Evolutionary conservation across 2,113 vertebrate species (phyloP), one percentile per base, ranked within the genome.

Genomic region (Isurus oxyrinchus): DNA sequence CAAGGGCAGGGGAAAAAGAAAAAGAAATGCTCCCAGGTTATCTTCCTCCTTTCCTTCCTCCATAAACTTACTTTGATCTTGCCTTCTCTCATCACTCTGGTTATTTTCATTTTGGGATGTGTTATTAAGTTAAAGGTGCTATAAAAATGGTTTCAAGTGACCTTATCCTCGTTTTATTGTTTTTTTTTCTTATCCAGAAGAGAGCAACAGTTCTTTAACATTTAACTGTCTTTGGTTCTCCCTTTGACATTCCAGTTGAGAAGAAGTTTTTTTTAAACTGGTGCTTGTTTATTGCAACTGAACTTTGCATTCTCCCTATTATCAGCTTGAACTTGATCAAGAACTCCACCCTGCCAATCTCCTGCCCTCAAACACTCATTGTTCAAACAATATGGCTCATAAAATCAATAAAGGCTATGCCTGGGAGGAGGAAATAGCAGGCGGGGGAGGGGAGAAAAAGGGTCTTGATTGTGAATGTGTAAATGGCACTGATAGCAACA

Each of bases 391-490:
- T 35, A 23, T 40, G 57, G 35, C 16, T 93, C 59, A 84, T 84
- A 40, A 91, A 91, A 63, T 93, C 90, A 93, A 93, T 93, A 63
- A 63, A 93, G 57, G 90, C 72, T n/a, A 35, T 63, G 19, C 5
- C 90, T 63, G 90, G n/a, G 59, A 23, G 57, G 59, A n/a, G 57
- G 25, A 61, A 21, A n/a, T 76, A 3, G 21, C 2, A 21, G 57
- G 57, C 8, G 87, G 25, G 27, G 27, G 87, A 10, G 27, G 14
- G 35, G 35, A n/a, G 10, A n/a, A n/a, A n/a, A n/a, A n/a, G 76
- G 35, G 86, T 57, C 55, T 90, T 59, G 87, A 61, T 57, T 90
- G 55, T 55, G 55, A 90, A 13, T 59, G 13, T 90, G 55, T 90
- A 90, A 90, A 87, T 88, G 49, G 55, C 61, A 91, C 35, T 31